Evolutionary conservation across 2,888 invertebrate species (phyloP), one percentile per base, ranked within the genome.

Genomic region (Philopedon plagiatum): DNA sequence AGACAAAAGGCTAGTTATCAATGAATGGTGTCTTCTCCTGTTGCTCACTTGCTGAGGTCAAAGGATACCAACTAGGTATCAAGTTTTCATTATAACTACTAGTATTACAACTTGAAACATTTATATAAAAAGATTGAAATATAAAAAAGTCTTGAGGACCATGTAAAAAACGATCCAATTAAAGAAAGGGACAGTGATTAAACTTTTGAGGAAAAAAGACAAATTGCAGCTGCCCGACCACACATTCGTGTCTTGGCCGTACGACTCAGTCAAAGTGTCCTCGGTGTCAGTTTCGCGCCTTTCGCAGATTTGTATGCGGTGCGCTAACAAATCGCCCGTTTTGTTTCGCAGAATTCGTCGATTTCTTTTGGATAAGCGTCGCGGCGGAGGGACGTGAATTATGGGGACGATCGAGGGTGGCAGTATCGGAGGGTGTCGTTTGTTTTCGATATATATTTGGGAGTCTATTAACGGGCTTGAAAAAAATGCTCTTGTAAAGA

Each of bases 271-370:
- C 80, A 78, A 80, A 73, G 74, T 79, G 79, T 77, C 80, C 64
- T 60, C 57, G 73, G 44, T 68, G 65, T 71, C 74, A 69, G 69
- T 51, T 64, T 54, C 60, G 64, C 73, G 73, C 73, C 69, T 56
- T 74, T 77, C 71, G 73, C 69, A 76, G 77, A 80, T 80, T 78
- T 78, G 77, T 80, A 76, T 77, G 78, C 70, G 80, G 80, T 77
- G 76, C 19, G 7, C 57, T 65, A 71, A 74, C 70, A 75, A 77
- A 77, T 75, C 62, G 61, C 63, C 68, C 71, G 64, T 73, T 75
- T 75, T 71, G 71, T 74, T 73, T 60, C 34, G 68, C 64, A 39
- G 65, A 66, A 65, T 54, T 73, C 69, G 73, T 73, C 69, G 65
- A 73, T 73, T 73, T 69, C 69, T 73, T 73, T 73, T 44, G 60